Percentiles rank a stretch among this genome's conserved stretches.
Conservation (phyloP, 1,140 invertebrate genomes). For the Tetramorium parvispinum region DNA sequence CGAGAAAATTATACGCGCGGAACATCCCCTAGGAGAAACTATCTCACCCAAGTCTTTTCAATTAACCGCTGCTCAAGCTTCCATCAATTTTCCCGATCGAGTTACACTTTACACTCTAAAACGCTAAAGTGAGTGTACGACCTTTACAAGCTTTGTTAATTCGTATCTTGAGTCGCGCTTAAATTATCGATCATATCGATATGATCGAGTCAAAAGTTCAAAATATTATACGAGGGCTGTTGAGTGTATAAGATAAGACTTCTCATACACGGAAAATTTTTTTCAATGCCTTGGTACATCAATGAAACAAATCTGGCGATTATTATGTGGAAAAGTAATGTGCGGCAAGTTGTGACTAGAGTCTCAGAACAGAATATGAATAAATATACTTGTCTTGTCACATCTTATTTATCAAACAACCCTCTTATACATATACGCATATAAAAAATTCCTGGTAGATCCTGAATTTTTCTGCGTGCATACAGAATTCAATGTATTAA, state of each 20-base stretch:
- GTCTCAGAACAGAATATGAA: too few relatives aligned
- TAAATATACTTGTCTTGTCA: too few relatives aligned
- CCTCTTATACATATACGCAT: too few relatives aligned
- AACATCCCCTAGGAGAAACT: not conserved
- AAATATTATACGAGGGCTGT: not conserved
- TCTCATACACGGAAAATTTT: too few relatives aligned
- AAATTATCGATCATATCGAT: not conserved
- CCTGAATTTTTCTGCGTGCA: not conserved
- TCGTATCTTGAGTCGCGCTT: not conserved
- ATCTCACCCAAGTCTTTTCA: not conserved
- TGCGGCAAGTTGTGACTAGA: too few relatives aligned
- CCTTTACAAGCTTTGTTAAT: constrained; percentile 7
- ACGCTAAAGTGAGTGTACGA: not conserved
- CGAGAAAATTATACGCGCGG: not conserved
- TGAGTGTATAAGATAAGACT: too few relatives aligned
- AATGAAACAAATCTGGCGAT: too few relatives aligned
- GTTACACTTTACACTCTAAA: not conserved
- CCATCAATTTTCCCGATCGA: not conserved
- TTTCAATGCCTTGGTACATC: too few relatives aligned
- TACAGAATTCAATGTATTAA: not conserved
- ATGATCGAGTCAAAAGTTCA: not conserved
- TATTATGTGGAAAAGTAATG: too few relatives aligned
- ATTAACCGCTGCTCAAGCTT: not conserved
- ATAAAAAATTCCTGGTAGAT: not conserved
- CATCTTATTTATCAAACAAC: too few relatives aligned